Evolutionary conservation across 2,797 vertebrate species (phyloP), one percentile per base, ranked within the genome.

Genomic region (Poeciliopsis paucimaculata): DNA sequence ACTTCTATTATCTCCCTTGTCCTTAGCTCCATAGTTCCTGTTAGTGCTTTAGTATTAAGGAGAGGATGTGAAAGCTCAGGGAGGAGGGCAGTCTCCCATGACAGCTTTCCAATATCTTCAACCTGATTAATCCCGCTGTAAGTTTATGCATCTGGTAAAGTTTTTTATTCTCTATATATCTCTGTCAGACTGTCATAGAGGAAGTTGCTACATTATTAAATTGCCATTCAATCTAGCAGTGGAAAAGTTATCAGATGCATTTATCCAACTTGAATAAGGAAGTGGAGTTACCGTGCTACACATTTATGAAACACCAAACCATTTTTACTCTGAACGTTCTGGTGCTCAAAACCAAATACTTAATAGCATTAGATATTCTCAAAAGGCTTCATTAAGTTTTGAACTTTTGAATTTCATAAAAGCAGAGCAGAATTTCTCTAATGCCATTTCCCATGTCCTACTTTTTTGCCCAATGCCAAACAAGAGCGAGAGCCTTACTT

Each of bases 91-190:
- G 66, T 20, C 78, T 84, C 72, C 78, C 46, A 74, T 83, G 82
- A 91, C 84, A 86, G 82, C 71, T 86, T 88, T 86, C 74, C 84
- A 76, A 89, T 91, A 87, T 84, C 68, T 88, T 85, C 72, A 91
- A 36, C 79, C 39, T 75, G 78, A 77, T 83, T 86, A 83, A 86
- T 85, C 71, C 82, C 5, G 1, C 60, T 64, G 78, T 71, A 89
- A 79, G 74, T 87, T 87, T 70, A 82, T 83, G 60, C 13, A 51
- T 41, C 43, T 64, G 45, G 77, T 77, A 77, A 88, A 77, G 31
- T 83, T 87, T 72, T 53, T 82, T 70, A 43, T 55, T 45, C n/a
- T 31, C 57, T 68, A 84, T 75, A 49, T 47, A 87, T 85, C 53
- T 78, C 47, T 74, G 72, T 75, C 76, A 77, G 49, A 72, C 64